Percentiles rank a stretch among this genome's conserved stretches.
Conservation (phyloP, 2,888 invertebrate genomes). For the Gisinianus flammeolus region DNA sequence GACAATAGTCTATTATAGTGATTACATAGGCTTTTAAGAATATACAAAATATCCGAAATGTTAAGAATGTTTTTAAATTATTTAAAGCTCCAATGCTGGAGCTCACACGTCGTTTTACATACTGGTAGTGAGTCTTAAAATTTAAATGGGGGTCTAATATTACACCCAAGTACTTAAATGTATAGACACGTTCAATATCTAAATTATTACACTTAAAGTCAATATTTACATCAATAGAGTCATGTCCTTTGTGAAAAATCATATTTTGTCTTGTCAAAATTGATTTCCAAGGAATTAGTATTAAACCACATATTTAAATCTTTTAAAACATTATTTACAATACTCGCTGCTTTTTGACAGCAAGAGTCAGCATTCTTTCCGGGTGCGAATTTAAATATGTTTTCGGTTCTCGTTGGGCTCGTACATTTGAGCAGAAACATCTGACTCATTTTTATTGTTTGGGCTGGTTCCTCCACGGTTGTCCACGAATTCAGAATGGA, state of each 20-base stretch:
- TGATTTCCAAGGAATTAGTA: background rate
- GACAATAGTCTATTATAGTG: background rate
- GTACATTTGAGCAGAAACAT: too few relatives aligned
- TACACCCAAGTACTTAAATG: background rate
- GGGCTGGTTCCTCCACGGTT: too few relatives aligned
- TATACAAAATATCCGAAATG: background rate
- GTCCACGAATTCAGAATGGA: too few relatives aligned
- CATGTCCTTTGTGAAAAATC: background rate
- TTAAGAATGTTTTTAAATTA: background rate
- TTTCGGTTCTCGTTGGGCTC: too few relatives aligned
- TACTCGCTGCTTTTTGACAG: background rate
- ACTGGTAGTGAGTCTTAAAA: background rate
- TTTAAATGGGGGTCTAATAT: background rate
- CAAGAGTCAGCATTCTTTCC: background rate
- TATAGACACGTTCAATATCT: background rate
- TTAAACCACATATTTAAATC: background rate
- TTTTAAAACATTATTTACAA: background rate
- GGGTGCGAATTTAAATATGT: too few relatives aligned
- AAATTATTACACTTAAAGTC: background rate
- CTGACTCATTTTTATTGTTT: too few relatives aligned
- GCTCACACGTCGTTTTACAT: background rate
- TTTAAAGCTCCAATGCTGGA: background rate
- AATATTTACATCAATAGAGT: background rate
- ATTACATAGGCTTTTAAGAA: constrained; percentile 6
- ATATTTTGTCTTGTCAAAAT: background rate